Conservation (phyloP, 1,140 invertebrate species). For the Nasonia giraulti region DNA sequence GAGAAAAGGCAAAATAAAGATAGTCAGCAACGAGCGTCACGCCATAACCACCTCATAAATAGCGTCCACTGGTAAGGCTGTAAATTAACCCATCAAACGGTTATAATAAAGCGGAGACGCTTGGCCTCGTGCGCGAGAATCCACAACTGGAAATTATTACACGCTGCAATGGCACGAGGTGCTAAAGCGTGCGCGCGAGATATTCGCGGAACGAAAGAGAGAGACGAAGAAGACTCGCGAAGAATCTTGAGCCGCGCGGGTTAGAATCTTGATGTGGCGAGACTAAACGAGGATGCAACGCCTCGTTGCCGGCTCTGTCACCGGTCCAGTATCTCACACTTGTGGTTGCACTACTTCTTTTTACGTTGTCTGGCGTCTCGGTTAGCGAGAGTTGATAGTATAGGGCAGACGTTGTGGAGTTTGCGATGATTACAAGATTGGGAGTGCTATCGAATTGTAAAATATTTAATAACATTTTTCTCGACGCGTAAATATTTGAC, state of each 20-base stretch:
- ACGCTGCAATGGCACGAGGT: not conserved
- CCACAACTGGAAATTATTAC: conserved; percentile 22
- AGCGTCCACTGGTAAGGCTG: not conserved
- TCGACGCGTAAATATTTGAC: conserved; percentile 1
- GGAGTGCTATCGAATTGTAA: too few species aligned
- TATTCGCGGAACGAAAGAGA: not conserved
- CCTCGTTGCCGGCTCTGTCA: conserved; percentile 71
- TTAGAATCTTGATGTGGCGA: conserved; percentile 70
- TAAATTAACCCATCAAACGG: conserved; percentile 6
- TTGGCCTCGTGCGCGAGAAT: not conserved
- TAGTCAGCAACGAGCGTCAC: not conserved
- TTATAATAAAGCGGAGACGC: conserved; percentile 7
- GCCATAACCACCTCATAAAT: not conserved
- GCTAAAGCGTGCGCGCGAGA: conserved; percentile 1
- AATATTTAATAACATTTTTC: not conserved
- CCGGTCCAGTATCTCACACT: conserved; percentile 57
- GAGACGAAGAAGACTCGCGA: not conserved
- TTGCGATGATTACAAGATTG: too few species aligned
- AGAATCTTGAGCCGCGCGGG: not conserved
- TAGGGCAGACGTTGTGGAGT: not conserved
- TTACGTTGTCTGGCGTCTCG: not conserved
- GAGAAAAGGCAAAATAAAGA: not conserved
- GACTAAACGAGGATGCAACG: conserved; percentile 70
- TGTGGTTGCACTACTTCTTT: not conserved
- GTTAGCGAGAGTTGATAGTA: not conserved